A percentile compares a stretch with the other conserved stretches of the same genome.
Evolutionary conservation across 2,888 invertebrate genomes (phyloP).

Genomic region (Phalera bucephala): DNA sequence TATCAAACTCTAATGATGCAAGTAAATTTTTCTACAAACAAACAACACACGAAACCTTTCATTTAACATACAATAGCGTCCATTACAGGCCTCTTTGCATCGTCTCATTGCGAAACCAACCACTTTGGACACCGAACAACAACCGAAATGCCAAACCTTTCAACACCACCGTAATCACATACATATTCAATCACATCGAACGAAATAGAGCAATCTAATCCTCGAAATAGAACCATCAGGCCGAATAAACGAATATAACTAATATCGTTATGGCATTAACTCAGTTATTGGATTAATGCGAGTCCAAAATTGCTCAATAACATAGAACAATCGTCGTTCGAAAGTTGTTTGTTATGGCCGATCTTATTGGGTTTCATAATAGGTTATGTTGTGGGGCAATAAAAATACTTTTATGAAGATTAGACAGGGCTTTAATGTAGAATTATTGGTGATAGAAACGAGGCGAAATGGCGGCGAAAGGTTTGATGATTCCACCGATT

Average conservation of each 20-base stretch:
- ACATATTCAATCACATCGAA: slow-evolving; percentile 15
- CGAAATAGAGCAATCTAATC: slow-evolving; percentile 55
- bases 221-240: slow-evolving; percentile 33
- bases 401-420: slow-evolving; percentile 25
- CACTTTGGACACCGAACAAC: slow-evolving; percentile 1
- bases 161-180: slow-evolving; percentile 15
- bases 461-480: background rate
- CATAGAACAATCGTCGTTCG: slow-evolving; percentile 50
- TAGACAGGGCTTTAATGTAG: slow-evolving; percentile 7
- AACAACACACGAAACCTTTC: too few relatives aligned
- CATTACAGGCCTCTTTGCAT: too few relatives aligned
- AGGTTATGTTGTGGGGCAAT: slow-evolving; percentile 35
- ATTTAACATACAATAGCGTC: too few relatives aligned
- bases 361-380: slow-evolving; percentile 42
- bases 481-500: too few relatives aligned
- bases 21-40: too few relatives aligned
- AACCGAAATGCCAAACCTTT: slow-evolving; percentile 9
- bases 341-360: slow-evolving; percentile 41
- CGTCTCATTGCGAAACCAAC: slow-evolving; percentile 1
- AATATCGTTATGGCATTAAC: slow-evolving; percentile 30
- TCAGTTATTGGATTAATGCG: slow-evolving; percentile 66
- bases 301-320: slow-evolving; percentile 62
- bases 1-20: too few relatives aligned
- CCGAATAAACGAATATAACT: slow-evolving; percentile 30
- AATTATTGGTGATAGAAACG: background rate